phyloP scores from a whole-genome alignment of 2,113 vertebrate genomes.

The Amphilophus citrinellus region DNA sequence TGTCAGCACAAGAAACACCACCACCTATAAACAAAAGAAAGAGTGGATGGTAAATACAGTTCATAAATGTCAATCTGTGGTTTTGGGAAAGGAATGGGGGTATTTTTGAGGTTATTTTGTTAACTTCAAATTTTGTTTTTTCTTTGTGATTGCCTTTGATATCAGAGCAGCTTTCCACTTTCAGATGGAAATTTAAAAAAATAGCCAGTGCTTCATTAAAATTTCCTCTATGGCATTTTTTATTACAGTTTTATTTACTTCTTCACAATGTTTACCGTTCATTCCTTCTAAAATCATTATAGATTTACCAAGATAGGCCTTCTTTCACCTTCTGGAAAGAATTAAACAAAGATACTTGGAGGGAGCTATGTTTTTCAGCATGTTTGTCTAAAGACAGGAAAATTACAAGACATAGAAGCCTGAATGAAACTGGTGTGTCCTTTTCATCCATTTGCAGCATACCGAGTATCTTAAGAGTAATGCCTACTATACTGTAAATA shows the following conservation, averaged over 20 bases:
- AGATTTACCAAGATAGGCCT: slow-evolving; percentile 42
- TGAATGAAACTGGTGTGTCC: neutral
- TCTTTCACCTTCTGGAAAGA: slow-evolving; percentile 59
- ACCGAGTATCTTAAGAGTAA: neutral
- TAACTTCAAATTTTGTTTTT: slow-evolving; percentile 52
- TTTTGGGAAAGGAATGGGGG: slow-evolving; percentile 35
- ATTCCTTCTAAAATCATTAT: slow-evolving; percentile 47
- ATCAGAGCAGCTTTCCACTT: slow-evolving; percentile 51
- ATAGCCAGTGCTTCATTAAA: slow-evolving; percentile 45
- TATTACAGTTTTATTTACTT: slow-evolving; percentile 67
- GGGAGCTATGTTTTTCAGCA: slow-evolving; percentile 26
- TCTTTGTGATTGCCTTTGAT: slow-evolving; percentile 58
- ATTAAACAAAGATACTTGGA: slow-evolving; percentile 42
- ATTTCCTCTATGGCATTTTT: slow-evolving; percentile 61
- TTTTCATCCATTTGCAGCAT: neutral
- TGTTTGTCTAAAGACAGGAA: slow-evolving; percentile 19
- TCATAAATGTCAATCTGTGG: slow-evolving; percentile 54
- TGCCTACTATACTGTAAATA: neutral
- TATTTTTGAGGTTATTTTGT: slow-evolving; percentile 54
- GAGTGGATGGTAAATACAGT: slow-evolving; percentile 18
- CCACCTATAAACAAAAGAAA: slow-evolving; percentile 61
- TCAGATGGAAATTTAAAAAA: slow-evolving; percentile 58
- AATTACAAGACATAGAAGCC: neutral
- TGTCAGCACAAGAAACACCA: slow-evolving; percentile 27
- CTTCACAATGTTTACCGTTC: slow-evolving; percentile 67